phyloP scores from a whole-genome alignment of 2,113 vertebrate species.

The Mustela lutreola region DNA sequence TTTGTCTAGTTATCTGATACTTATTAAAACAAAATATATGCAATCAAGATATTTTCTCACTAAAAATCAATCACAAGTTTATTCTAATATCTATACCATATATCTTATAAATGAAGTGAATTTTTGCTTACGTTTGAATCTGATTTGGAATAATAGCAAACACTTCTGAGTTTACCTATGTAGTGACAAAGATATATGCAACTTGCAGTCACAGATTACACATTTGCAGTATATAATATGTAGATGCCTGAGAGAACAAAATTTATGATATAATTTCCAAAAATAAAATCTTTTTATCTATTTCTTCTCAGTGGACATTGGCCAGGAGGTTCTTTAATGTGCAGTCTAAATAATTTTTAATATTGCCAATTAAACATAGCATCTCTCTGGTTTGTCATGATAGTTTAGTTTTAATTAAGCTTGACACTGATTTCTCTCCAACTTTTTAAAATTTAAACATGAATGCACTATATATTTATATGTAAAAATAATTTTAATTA shows the following conservation, averaged over 20 bases:
- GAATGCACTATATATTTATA: conserved; percentile 10
- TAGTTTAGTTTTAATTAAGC: conserved; percentile 26
- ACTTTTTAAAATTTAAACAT: background rate
- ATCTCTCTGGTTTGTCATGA: conserved; percentile 1
- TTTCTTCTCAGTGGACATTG: background rate
- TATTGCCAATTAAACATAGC: background rate
- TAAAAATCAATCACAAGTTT: background rate
- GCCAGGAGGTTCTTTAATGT: conserved; percentile 12
- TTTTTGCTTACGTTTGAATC: background rate
- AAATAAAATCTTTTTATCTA: conserved; percentile 20
- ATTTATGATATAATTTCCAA: background rate
- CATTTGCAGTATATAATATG: background rate
- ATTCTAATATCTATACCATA: background rate
- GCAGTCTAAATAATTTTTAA: background rate
- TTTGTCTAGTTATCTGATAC: background rate
- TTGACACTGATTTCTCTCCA: conserved; percentile 2
- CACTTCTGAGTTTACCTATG: background rate
- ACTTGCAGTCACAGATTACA: background rate
- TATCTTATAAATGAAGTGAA: background rate
- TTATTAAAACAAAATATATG: conserved; percentile 20
- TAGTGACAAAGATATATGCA: background rate
- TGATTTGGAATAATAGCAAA: background rate
- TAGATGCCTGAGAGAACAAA: background rate
- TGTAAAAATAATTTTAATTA: background rate
- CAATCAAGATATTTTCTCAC: background rate